Base-by-base conservation (phyloP, 2,888 invertebrate genomes). In the Sphecodes monilicornis region DNA sequence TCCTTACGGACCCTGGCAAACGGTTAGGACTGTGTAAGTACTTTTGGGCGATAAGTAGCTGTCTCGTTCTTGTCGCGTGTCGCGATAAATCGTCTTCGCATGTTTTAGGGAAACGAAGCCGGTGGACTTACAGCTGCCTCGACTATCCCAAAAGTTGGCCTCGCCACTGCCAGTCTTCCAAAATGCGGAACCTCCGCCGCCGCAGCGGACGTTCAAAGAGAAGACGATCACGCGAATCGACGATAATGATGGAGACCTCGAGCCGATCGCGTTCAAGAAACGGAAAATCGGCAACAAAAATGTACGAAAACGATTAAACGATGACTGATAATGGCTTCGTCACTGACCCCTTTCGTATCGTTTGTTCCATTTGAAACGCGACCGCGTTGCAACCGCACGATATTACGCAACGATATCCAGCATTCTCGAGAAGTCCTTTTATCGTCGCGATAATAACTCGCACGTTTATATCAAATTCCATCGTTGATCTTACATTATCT, bases 1-100 rank as follows among this genome's bases (percentile, higher is more conserved):
- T 86, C 97, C 97, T 0, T 98, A 97, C 91, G 98, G 98, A 10
- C 95, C 96, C n/a, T 98, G 98, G 98, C 96, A 96, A 91, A 95
- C 96, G 10, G 96, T 98, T 11, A 95, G 96, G 83, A 95, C 95
- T 88, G 95, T 95, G 97, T 97, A 95, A 93, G 95, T 94, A 82
- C 74, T 4, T 5, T 26, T 1, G 1, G 6, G 18, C 57, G 57
- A 57, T 57, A 1, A 13, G 1, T 11, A 29, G 0, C 6, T 29
- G 5, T 26, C 26, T 26, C 1, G n/a, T 26, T 32, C 8, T 6
- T 18, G 6, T 57, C 26, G n/a, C 26, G 64, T 32, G 10, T 32
- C 10, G 18, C 64, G 18, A 36, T 32, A 22, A 32, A 22, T 66
- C 22, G 10, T 66, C 10, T 16, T 16, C 36, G 18, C 5, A 4